These are phyloP conservation scores for Melikaiella ostensackeni DNA, from an alignment of 2,888 invertebrate species.

Conservation along the genomic window DNA sequence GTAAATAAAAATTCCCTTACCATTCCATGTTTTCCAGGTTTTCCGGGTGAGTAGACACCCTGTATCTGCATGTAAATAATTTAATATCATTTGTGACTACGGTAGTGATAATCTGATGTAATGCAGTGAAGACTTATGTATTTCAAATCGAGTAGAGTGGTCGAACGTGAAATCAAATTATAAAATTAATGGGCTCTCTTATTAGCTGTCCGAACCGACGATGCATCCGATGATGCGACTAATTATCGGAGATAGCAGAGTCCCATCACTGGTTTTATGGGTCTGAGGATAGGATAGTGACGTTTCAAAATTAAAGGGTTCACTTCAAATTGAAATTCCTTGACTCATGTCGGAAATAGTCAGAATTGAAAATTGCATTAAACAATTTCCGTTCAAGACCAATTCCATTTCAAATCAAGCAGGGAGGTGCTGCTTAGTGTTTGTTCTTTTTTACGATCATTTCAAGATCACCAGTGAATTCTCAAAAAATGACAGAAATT, in stretches of 20 bases:
- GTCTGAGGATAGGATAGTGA: neutral
- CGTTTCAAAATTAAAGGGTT: neutral
- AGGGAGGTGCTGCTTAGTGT: too few relatives aligned
- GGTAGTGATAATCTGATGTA: too few relatives aligned
- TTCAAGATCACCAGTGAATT: too few relatives aligned
- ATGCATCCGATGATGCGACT: slow-evolving; percentile 29
- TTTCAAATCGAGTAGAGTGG: slow-evolving; percentile 2
- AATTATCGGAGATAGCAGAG: slow-evolving; percentile 5
- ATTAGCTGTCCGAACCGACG: slow-evolving; percentile 10
- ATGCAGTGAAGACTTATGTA: neutral
- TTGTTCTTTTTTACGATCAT: too few relatives aligned
- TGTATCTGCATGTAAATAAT: too few relatives aligned
- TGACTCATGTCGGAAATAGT: neutral
- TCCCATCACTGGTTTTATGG: neutral
- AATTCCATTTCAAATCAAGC: too few relatives aligned
- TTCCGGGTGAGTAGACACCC: too few relatives aligned
- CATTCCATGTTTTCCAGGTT: too few relatives aligned
- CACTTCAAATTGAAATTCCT: neutral
- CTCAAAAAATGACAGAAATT: too few relatives aligned
- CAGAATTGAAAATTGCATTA: neutral
- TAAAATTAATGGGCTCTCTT: slow-evolving; percentile 30
- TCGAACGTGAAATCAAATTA: slow-evolving; percentile 19
- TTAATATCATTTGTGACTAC: too few relatives aligned
- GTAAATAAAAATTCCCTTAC: too few relatives aligned
- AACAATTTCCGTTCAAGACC: too few relatives aligned